Base-by-base conservation (phyloP, 2,888 invertebrate genomes). In the Coecobrya sp. region DNA sequence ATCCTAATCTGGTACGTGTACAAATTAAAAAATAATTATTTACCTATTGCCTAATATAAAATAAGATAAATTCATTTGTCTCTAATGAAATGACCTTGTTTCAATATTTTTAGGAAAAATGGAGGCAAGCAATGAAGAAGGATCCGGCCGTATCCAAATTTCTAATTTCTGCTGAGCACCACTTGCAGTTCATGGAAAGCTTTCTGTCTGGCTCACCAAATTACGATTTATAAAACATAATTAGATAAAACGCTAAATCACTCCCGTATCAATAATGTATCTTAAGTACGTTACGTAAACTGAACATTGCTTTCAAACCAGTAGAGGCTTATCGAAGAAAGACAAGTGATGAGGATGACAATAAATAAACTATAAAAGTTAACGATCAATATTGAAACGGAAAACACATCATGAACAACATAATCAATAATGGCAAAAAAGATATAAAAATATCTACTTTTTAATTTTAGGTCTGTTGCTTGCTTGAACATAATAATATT, bases 81-180 rank as follows among this genome's bases (percentile, higher is more conserved):
- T n/a, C 13, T n/a, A 1, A 59, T 81, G 10, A 49, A 22, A 13
- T 36, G n/a, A 22, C 82, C 49, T 81, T 19, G 45, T 55, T 42
- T 70, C 36, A 0, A 27, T 96, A n/a, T 96, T 93, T 79, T 19
- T 95, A 97, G 97, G 96, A 97, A 95, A 96, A 96, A 94, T 98
- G 98, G 97, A 97, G 97, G 87, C 96, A 96, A 81, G 96, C 96
- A 0, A 97, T 98, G 97, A 97, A 97, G 95, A 96, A 97, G 93
- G 97, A 97, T 93, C 96, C 97, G 0, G 97, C 97, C 4, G 98
- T 98, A 0, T 97, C 97, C 95, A 96, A 96, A 0, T 97, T 97
- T 95, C 97, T 96, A 93, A 95, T 97, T 87, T 96, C 97, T 8
- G 96, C 97, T 0, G 97, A 98, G 93, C 96, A 96, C 1, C 98